Evolutionary conservation across 2,113 vertebrate species (phyloP), one percentile per base, ranked within the genome.

Genomic region (Oreotrochilus melanogaster): DNA sequence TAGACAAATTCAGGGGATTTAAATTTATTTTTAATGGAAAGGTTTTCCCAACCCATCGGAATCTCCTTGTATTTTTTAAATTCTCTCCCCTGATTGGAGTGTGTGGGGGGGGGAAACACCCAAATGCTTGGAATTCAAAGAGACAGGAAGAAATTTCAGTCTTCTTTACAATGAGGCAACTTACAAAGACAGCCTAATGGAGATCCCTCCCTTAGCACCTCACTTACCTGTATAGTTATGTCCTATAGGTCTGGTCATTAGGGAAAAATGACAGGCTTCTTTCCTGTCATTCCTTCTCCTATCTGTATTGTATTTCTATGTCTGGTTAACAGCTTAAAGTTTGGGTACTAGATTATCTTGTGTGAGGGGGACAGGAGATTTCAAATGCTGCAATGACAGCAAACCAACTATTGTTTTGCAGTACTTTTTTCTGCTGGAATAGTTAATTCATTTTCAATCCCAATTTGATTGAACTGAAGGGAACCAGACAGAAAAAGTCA

Each of bases 341-440:
- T 56, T 74, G 25, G 30, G 31, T 5, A 9, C 39, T 39, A 39
- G 39, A 39, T 39, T 39, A 39, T 39, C 58, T 53, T 62, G 43
- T 22, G 18, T 0, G 0, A 13, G 5, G 8, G 31, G 4, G 8
- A 2, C 15, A 39, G 11, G 61, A 75, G 64, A 48, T 78, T 67
- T 67, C 17, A 39, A 28, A 6, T 78, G 21, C 31, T 78, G 27
- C 35, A 69, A 6, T 24, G 30, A 22, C 17, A 35, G 27, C 33
- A 84, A 87, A 71, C 3, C 16, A 30, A 71, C 16, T 14, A 3
- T 8, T 8, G 2, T 23, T 17, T 6, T 74, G 39, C 9, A 64
- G 2, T 61, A 17, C 33, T 75, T 72, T 88, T 67, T 62, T n/a
- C 37, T 74, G 21, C 56, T 69, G 22, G 8, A 78, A 73, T 21